phyloP scores from a whole-genome alignment of 2,113 vertebrate genomes.

The Anguilla japonica region DNA sequence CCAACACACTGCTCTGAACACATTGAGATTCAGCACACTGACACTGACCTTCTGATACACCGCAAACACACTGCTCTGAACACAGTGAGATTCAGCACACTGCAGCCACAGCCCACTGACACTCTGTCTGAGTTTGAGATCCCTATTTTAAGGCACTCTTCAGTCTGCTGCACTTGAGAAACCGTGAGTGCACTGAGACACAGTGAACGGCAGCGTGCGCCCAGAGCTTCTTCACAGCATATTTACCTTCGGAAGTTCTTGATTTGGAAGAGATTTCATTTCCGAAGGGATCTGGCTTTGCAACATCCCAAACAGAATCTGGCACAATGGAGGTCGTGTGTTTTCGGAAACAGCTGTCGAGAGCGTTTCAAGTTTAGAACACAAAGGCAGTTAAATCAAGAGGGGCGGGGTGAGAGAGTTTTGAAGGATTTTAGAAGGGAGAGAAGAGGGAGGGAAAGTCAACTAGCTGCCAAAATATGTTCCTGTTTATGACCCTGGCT shows the following conservation, averaged over 20 bases:
- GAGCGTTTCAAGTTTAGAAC: conserved; percentile 9
- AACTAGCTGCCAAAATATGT: neutral
- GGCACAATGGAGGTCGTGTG: neutral
- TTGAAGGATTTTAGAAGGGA: conserved; percentile 23
- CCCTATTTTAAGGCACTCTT: no score
- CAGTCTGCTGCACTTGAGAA: no score
- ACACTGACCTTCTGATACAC: neutral
- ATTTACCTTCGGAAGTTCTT: neutral
- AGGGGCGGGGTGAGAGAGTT: neutral
- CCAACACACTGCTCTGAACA: neutral
- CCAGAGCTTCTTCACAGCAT: neutral
- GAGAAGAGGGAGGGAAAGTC: conserved; percentile 7
- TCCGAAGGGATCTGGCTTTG: neutral
- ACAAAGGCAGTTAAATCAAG: neutral
- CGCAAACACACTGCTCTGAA: neutral
- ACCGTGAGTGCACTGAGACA: no score
- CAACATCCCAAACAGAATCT: neutral
- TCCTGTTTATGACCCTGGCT: neutral
- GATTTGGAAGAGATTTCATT: neutral
- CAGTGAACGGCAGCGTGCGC: neutral
- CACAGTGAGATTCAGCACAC: neutral
- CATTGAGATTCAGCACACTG: neutral
- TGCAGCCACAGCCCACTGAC: neutral
- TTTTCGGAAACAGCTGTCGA: conserved; percentile 4
- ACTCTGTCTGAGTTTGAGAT: no score